Percentiles rank a stretch among this genome's conserved stretches.
These are phyloP conservation scores for Cyclophora punctaria DNA, from an alignment of 2,888 invertebrate species.

Conservation along the genomic window DNA sequence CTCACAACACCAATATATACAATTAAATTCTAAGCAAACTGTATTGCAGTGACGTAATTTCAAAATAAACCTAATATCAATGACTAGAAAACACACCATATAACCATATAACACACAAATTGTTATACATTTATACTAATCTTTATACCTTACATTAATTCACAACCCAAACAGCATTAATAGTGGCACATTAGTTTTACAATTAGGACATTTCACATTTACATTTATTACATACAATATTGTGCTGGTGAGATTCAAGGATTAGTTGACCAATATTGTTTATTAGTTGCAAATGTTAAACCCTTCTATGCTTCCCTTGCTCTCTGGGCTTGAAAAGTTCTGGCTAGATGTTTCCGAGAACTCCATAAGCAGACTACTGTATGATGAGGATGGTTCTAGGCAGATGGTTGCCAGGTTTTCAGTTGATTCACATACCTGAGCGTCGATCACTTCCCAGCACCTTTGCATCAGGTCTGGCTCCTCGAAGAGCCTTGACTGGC, in stretches of 20 bases:
- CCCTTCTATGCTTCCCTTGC: constrained; percentile 49
- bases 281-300: constrained; percentile 39
- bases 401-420: constrained; percentile 64
- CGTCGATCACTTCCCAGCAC: constrained; percentile 98
- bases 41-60: constrained; percentile 64
- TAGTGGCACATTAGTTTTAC: constrained; percentile 31
- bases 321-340: constrained; percentile 57
- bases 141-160: constrained; percentile 38
- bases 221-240: constrained; percentile 6
- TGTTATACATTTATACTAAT: constrained; percentile 10
- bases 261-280: neutral
- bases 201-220: constrained; percentile 4
- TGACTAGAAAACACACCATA: constrained; percentile 36
- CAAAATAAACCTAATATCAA: constrained; percentile 22
- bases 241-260: constrained; percentile 6
- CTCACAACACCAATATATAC: constrained; percentile 40
- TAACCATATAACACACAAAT: constrained; percentile 6
- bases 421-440: constrained; percentile 84
- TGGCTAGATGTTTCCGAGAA: constrained; percentile 58
- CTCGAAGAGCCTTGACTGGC: constrained; percentile 96
- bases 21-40: constrained; percentile 41
- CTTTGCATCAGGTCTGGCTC: constrained; percentile 97
- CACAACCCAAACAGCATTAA: constrained; percentile 57
- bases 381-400: constrained; percentile 59
- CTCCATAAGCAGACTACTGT: constrained; percentile 61